phyloP scores from a whole-genome alignment of 2,888 invertebrate species.

The Stomorhina lunata region DNA sequence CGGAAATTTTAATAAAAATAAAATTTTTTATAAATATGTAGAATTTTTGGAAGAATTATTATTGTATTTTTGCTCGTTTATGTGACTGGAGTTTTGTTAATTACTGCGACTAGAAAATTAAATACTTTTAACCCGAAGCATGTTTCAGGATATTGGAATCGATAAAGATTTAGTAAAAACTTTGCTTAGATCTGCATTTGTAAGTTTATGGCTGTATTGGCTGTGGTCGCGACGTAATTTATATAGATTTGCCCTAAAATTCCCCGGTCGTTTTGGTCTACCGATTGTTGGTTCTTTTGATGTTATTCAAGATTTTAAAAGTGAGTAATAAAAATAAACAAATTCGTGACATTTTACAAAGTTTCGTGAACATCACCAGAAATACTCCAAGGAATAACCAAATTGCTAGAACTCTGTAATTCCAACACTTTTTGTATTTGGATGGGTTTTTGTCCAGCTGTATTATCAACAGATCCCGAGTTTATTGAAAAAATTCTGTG shows the following conservation, averaged over 20 bases:
- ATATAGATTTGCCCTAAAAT: slow-evolving; percentile 53
- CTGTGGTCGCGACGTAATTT: slow-evolving; percentile 54
- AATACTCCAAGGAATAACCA: background rate
- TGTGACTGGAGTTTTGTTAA: background rate
- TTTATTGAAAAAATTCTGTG: slow-evolving; percentile 64
- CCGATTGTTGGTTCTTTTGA: slow-evolving; percentile 53
- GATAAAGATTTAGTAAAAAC: background rate
- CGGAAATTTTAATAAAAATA: too few relatives aligned
- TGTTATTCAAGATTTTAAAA: slow-evolving; percentile 13
- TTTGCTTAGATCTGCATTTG: background rate
- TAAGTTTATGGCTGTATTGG: slow-evolving; percentile 60
- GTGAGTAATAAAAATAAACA: background rate
- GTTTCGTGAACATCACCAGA: background rate
- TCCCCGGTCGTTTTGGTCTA: slow-evolving; percentile 51
- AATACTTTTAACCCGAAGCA: background rate
- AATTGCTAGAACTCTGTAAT: slow-evolving; percentile 46
- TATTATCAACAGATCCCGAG: slow-evolving; percentile 65
- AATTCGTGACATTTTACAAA: background rate
- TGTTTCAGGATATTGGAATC: background rate
- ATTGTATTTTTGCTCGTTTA: background rate
- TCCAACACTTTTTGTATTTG: slow-evolving; percentile 58
- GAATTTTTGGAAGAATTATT: too few relatives aligned
- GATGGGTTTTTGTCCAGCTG: slow-evolving; percentile 61
- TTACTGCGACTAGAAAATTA: background rate
- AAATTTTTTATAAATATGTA: too few relatives aligned